phyloP scores from a whole-genome alignment of 2,113 vertebrate species.

The Notarius quadriscutis region DNA sequence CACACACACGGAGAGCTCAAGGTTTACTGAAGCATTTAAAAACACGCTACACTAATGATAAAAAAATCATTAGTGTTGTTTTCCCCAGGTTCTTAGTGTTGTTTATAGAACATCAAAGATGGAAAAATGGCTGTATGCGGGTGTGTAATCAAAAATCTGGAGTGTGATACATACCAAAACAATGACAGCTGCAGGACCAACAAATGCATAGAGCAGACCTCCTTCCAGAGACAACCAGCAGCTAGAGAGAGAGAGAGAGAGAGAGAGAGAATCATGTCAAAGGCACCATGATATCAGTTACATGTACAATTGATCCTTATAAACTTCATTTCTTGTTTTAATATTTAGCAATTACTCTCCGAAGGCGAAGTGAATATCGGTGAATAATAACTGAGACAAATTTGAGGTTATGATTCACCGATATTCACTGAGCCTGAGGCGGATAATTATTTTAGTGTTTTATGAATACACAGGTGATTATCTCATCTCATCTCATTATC shows the following conservation, averaged over 20 bases:
- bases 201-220: conserved; percentile 83
- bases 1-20: background rate
- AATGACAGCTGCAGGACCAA: conserved; percentile 84
- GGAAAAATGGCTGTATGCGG: background rate
- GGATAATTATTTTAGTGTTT: too few species aligned
- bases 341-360: background rate
- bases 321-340: background rate
- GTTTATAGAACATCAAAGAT: conserved; percentile 27
- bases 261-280: background rate
- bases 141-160: background rate
- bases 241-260: conserved; percentile 57
- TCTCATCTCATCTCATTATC: too few species aligned
- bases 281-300: background rate
- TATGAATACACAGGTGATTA: too few species aligned
- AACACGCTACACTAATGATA: conserved; percentile 24
- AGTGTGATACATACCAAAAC: conserved; percentile 61
- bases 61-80: conserved; percentile 32
- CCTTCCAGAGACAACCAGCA: conserved; percentile 87
- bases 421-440: too few species aligned
- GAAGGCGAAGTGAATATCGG: too few species aligned
- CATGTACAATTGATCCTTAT: background rate
- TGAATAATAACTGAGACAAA: too few species aligned
- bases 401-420: too few species aligned
- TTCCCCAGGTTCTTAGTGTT: background rate
- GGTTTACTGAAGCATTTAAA: conserved; percentile 37